Evolutionary conservation across 2,888 invertebrate species (phyloP), one percentile per base, ranked within the genome.

Genomic region (Poecilus cupreus): DNA sequence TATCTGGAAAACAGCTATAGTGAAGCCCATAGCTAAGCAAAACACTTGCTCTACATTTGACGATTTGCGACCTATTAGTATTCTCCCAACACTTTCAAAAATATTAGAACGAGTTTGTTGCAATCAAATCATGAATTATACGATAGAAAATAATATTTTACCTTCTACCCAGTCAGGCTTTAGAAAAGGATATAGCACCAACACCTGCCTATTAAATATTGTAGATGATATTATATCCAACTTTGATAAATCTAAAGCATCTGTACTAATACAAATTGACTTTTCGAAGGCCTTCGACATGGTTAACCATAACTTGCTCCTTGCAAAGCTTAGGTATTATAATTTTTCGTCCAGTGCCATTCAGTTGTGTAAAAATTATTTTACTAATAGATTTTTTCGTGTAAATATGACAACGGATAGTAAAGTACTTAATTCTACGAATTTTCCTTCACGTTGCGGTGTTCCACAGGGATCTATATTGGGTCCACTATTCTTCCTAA

Each of bases 1-100:
- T 32, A 64, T 64, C 16, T 64, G 32, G 64, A 64, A 64, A 16
- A n/a, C n/a, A 16, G 64, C 64, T 4, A 64, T 64, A 32, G 16
- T 64, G 0, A 64, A 64, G 13, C 32, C 64, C 4, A n/a, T 64
- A 13, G 13, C 32, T n/a, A 64, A 64, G 13, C 26, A 64, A 5
- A 6, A 64, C 0, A 16, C 6, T 3, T 13, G 4, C 13, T 6
- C 22, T 22, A 64, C 37, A 64, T 32, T 16, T 10, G 32, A 64
- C 32, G 32, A 64, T 32, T 13, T 64, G 3, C 26, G 64, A 3
- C 64, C 64, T 13, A 64, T 32, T 13, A 64, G 64, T 16, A 64
- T 64, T n/a, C 3, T 64, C 1, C 64, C 64, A 32, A n/a, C 32
- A 2, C 5, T 26, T 2, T 26, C 64, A 8, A 64, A 32, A 10